phyloP scores from a whole-genome alignment of 2,113 vertebrate genomes.

The Zapornia atra region DNA sequence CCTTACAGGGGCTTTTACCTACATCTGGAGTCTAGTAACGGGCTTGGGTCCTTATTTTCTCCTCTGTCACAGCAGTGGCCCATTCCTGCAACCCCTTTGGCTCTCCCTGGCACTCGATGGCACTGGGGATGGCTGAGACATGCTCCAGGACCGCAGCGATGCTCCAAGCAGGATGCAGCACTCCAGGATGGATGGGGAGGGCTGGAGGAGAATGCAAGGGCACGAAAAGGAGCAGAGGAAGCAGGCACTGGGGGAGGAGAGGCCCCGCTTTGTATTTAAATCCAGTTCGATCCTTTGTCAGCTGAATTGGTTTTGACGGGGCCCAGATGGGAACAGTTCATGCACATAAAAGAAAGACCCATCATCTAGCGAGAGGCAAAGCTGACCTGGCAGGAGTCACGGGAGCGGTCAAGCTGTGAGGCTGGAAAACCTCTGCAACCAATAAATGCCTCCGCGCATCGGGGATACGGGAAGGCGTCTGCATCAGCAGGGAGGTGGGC shows the following conservation, averaged over 20 bases:
- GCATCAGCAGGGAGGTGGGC: not conserved
- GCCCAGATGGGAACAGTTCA: conserved; percentile 40
- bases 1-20: not conserved
- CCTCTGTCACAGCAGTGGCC: not conserved
- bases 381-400: conserved; percentile 4
- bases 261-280: not conserved
- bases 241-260: not conserved
- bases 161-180: not conserved
- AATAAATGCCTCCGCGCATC: not conserved
- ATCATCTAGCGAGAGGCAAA: conserved; percentile 15
- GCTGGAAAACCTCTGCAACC: not conserved
- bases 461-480: not conserved
- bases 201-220: not conserved
- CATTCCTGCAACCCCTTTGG: not conserved
- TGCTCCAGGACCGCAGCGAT: fast-evolving
- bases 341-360: not conserved
- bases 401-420: not conserved
- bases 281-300: not conserved
- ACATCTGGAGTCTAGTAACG: fast-evolving
- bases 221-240: not conserved
- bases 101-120: not conserved
- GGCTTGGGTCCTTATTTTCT: not conserved
- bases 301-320: not conserved
- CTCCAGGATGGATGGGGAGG: not conserved
- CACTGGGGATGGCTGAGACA: not conserved